Base-by-base conservation (phyloP, 2,113 vertebrate genomes). In the Barbus barbus region DNA sequence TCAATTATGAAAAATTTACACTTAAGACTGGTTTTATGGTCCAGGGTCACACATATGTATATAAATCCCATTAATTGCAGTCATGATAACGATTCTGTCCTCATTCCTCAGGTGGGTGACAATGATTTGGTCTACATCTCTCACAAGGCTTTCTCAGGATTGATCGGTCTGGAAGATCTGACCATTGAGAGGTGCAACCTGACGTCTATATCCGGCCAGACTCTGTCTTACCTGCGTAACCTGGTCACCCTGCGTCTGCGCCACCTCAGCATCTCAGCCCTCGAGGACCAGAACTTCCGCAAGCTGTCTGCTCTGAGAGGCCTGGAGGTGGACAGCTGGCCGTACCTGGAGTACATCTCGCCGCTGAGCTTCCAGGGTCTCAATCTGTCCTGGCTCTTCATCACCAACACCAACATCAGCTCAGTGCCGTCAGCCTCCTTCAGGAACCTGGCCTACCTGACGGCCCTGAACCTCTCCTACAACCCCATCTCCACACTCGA, bases 101-200 rank as follows among this genome's bases (percentile, higher is more conserved):
- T 5, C 31, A 14, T 65, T 33, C 31, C n/a, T 3, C 65, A 89
- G 88, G 86, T 89, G 82, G 98, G 97, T 0, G 97, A 99, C 92
- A 99, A 99, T 0, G 96, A 99, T 91, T 90, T 99, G 93, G 97
- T 99, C 87, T 99, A 98, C 91, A 97, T 99, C 90, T 97, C 98
- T 16, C 97, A 97, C 9, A 95, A 96, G 51, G 98, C 98, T 44
- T 99, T 99, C 90, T 95, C 95, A 0, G 98, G 98, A 33, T 91
- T 99, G 86, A 89, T 97, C 1, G 95, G 95, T 1, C 93, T 99
- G 36, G 96, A 96, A 61, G 96, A 97, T 89, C 93, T 99, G 86
- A 97, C 96, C 44, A 95, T 99, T 4, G 96, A 96, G 90, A 95
- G 92, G 67, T 99, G 98, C 92, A 99, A 99, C 92, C 93, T 99